Conservation (phyloP, 2,797 vertebrate genomes). For the Clamator glandarius region DNA sequence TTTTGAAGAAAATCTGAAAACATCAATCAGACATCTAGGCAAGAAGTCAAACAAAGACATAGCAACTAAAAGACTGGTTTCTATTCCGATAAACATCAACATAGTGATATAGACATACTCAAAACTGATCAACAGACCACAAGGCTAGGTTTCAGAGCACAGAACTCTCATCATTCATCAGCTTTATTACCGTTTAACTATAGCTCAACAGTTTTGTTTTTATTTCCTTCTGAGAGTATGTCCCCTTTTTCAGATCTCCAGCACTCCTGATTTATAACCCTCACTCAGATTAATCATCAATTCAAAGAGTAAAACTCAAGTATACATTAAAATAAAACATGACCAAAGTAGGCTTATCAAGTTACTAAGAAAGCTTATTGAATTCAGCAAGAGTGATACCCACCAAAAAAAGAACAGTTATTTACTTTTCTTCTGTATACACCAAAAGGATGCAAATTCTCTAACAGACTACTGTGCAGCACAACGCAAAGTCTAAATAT, state of each 20-base stretch:
- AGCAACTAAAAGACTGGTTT: neutral
- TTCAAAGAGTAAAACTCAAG: neutral
- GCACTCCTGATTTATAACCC: neutral
- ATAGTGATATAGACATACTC: neutral
- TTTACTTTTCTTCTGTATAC: neutral
- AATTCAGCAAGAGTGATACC: neutral
- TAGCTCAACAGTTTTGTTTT: neutral
- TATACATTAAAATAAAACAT: neutral
- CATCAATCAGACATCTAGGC: neutral
- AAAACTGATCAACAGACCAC: neutral
- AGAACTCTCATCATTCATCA: neutral
- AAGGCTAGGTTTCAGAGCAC: neutral
- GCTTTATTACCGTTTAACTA: neutral
- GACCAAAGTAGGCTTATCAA: neutral
- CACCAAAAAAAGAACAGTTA: neutral
- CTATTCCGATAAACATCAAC: neutral
- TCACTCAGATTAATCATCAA: neutral
- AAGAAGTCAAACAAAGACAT: neutral
- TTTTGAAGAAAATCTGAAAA: conserved; percentile 87
- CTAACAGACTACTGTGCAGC: neutral
- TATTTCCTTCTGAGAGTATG: neutral
- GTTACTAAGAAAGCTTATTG: neutral
- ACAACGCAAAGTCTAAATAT: neutral
- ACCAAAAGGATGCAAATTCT: neutral
- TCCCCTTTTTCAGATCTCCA: neutral